Evolutionary conservation across 1,140 invertebrate genomes (phyloP).

Genomic region (Octopus sinensis): DNA sequence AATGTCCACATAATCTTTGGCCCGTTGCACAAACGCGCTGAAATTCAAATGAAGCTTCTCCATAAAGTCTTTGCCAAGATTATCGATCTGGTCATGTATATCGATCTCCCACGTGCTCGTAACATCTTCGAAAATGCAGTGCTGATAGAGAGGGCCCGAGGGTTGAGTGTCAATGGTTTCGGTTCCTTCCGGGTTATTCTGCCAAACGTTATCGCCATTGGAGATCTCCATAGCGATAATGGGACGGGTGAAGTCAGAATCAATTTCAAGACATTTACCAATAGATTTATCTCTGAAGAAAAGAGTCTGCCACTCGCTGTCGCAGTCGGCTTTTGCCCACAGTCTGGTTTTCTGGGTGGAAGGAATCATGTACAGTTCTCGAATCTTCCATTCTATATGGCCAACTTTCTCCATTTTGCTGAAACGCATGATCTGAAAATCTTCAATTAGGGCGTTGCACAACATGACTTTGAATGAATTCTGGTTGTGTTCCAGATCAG

Average conservation of each 20-base stretch:
- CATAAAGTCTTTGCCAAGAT: constrained; percentile 45
- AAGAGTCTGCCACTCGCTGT: constrained; percentile 43
- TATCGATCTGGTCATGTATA: constrained; percentile 53
- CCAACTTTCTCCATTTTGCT: constrained; percentile 54
- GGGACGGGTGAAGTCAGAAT: constrained; percentile 49
- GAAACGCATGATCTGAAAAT: constrained; percentile 51
- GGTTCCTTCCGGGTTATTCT: constrained; percentile 33
- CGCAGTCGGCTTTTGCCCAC: constrained; percentile 48
- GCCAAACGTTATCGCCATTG: constrained; percentile 36
- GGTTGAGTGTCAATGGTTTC: constrained; percentile 27
- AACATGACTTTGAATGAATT: constrained; percentile 52
- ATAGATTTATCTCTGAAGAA: constrained; percentile 45
- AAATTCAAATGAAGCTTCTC: constrained; percentile 49
- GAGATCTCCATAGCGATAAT: constrained; percentile 43
- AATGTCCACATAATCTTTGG: constrained; percentile 46
- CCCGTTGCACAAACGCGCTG: constrained; percentile 45
- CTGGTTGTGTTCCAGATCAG: constrained; percentile 50
- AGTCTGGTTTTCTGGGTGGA: constrained; percentile 35
- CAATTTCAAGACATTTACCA: constrained; percentile 44
- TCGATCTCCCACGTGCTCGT: constrained; percentile 50
- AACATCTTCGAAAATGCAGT: constrained; percentile 50
- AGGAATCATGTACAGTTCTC: constrained; percentile 41
- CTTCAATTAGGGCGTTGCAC: constrained; percentile 39
- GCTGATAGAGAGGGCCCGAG: constrained; percentile 41
- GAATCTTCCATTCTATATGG: constrained; percentile 45